Evolutionary conservation across 2,797 vertebrate genomes (phyloP), one percentile per base, ranked within the genome.

Genomic region (Protosalanx chinensis): DNA sequence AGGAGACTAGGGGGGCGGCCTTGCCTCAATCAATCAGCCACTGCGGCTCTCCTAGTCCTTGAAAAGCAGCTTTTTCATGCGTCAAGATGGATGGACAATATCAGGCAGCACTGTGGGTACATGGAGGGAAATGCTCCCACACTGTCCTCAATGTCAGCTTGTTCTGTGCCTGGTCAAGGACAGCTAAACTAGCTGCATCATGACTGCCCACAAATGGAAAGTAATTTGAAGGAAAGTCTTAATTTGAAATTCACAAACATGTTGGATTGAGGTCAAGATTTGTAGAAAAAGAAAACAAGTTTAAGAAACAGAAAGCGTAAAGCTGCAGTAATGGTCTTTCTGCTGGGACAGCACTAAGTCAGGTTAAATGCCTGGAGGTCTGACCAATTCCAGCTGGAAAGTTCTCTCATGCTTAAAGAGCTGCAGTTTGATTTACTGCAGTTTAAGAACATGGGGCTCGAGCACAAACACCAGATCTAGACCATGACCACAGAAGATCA

Each of bases 11-110:
- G 51, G 74, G 73, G 35, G 67, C 75, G 5, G 56, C 56, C 75
- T 79, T 73, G 67, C 74, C 12, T 70, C 66, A 81, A 84, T 86
- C 84, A 81, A 84, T 87, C 84, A 77, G 66, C 68, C 41, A 62
- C 53, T 72, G 78, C 70, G 72, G 71, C 60, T 83, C 67, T 46
- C 53, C 27, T 46, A 78, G 73, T 76, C 79, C 77, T 81, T 83
- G 79, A 84, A 73, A 73, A 64, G 4, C 41, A 46, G 71, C 29
- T 64, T 74, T 69, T 68, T 70, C 68, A 76, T 76, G 59, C 66
- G 79, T 73, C 63, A 74, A 75, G 75, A 85, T 72, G 70, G 71
- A 83, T 64, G 61, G 66, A 80, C 20, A 46, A 4, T 69, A 67
- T 29, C 63, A 56, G 49, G 73, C 67, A 73, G 72, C 3, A 63